These are phyloP conservation scores for Psophia crepitans DNA, from an alignment of 2,113 vertebrate genomes.

Conservation along the genomic window DNA sequence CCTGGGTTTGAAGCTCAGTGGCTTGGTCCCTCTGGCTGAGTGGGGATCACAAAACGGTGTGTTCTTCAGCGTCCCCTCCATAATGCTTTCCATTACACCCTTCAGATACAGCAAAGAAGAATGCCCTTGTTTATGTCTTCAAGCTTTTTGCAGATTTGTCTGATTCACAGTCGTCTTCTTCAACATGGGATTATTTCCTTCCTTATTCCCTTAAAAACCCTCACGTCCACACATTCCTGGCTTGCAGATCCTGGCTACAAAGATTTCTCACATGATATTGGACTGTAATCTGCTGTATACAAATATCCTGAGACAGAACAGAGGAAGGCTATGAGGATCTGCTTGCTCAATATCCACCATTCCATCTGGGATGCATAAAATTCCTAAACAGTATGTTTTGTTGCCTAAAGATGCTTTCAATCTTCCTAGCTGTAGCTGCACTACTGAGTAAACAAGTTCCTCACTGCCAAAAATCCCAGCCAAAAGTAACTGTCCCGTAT, in stretches of 20 bases:
- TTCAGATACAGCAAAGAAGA: background rate
- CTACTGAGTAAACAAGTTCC: conserved; percentile 32
- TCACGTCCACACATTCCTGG: background rate
- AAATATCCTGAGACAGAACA: background rate
- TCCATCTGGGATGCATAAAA: conserved; percentile 44
- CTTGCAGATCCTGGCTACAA: background rate
- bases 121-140: background rate
- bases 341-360: conserved; percentile 7
- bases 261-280: background rate
- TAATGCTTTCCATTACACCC: background rate
- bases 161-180: background rate
- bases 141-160: background rate
- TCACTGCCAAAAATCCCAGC: conserved; percentile 23
- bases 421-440: background rate
- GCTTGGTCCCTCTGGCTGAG: background rate
- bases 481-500: background rate
- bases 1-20: background rate
- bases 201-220: background rate
- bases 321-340: background rate
- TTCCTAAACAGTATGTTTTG: background rate
- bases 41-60: background rate
- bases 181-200: background rate
- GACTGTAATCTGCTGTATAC: background rate
- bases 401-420: conserved; percentile 23
- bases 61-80: background rate